These are phyloP conservation scores for Autographa pulchrina DNA, from an alignment of 2,888 invertebrate species.

Conservation along the genomic window DNA sequence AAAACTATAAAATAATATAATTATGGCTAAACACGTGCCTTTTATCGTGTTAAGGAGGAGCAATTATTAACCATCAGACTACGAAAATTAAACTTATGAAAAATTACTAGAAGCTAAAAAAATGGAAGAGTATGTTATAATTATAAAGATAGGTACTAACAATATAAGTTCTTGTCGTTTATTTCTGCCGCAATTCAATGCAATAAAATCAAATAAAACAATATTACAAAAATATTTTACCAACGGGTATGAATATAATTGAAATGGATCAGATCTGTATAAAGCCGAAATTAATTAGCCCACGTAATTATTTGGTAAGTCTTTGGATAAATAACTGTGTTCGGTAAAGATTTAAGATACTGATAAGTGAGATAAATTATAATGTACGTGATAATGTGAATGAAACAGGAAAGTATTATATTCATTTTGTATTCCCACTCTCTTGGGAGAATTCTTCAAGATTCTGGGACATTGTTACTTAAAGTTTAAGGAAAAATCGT, in stretches of 20 bases:
- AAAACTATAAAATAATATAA: no score
- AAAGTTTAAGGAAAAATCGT: neutral
- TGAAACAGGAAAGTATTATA: neutral
- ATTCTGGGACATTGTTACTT: neutral
- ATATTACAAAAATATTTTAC: neutral
- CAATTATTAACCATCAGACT: no score
- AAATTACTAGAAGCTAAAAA: no score
- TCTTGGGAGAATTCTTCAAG: neutral
- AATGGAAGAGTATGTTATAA: no score
- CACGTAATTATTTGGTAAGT: neutral
- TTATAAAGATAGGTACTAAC: no score
- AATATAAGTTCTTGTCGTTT: no score
- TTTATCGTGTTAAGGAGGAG: no score
- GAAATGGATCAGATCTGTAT: conserved; percentile 3
- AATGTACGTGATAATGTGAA: neutral
- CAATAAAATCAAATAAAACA: neutral
- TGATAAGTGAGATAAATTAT: neutral
- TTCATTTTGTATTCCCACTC: neutral
- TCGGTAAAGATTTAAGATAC: neutral
- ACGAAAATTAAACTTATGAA: no score
- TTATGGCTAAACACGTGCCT: no score
- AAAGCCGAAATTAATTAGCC: conserved; percentile 6
- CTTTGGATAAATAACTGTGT: neutral
- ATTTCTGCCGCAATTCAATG: neutral
- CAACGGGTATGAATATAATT: neutral